Conservation (phyloP, 2,113 vertebrate species). For the Xenopus tropicalis region DNA sequence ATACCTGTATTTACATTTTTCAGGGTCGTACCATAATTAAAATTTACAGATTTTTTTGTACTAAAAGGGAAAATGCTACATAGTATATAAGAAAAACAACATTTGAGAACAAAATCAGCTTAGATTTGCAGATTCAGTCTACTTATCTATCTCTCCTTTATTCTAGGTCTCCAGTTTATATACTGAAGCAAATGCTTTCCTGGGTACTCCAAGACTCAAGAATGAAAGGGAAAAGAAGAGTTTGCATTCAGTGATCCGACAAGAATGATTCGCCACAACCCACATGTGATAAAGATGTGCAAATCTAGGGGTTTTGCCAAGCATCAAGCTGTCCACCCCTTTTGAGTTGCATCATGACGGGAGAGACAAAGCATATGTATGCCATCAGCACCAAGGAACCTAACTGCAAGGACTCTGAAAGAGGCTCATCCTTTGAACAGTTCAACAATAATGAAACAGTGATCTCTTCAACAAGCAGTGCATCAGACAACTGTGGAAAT, state of each 20-base stretch:
- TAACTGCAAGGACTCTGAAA: slow-evolving; percentile 69
- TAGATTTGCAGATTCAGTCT: no score
- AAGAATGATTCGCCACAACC: slow-evolving; percentile 61
- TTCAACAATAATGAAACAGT: slow-evolving; percentile 58
- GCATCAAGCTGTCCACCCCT: slow-evolving; percentile 55
- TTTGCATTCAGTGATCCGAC: not conserved
- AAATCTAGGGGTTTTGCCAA: slow-evolving; percentile 62
- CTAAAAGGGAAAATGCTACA: no score
- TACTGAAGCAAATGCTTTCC: not conserved
- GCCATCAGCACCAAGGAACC: slow-evolving; percentile 66
- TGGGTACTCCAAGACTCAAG: not conserved
- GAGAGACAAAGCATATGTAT: slow-evolving; percentile 81
- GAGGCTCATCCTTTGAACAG: slow-evolving; percentile 68
- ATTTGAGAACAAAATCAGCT: no score
- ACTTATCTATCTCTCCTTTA: no score
- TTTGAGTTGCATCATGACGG: slow-evolving; percentile 76
- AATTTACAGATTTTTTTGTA: no score
- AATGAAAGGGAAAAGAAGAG: slow-evolving; percentile 36
- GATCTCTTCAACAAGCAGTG: slow-evolving; percentile 30
- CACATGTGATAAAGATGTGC: slow-evolving; percentile 50
- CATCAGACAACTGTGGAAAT: slow-evolving; percentile 53
- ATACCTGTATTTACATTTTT: no score
- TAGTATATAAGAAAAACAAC: no score
- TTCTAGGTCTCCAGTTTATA: no score
- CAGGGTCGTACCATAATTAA: no score